Percentiles rank a stretch among this genome's conserved stretches.
Conservation (phyloP, 2,797 vertebrate genomes). For the Pempheris klunzingeri region DNA sequence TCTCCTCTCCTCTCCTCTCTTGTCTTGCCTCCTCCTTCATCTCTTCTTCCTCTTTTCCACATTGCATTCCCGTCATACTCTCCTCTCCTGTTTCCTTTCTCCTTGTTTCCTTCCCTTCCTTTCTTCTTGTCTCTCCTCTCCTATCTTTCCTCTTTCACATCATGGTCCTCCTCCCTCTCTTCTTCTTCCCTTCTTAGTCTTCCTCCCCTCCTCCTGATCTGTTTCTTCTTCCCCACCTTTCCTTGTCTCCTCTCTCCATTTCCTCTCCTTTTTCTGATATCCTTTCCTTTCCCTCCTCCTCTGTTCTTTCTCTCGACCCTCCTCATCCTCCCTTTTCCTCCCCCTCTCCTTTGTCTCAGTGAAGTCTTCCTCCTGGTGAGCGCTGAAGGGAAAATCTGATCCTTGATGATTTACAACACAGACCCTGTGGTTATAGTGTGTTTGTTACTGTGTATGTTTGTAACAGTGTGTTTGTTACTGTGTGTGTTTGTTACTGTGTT, state of each 20-base stretch:
- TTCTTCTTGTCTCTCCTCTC: not conserved
- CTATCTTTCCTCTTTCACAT: not conserved
- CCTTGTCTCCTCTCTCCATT: too few species aligned
- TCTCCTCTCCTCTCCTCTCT: not conserved
- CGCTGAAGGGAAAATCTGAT: slow-evolving; percentile 47
- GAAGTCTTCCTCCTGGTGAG: slow-evolving; percentile 27
- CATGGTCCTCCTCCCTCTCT: too few species aligned
- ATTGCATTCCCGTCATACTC: too few species aligned
- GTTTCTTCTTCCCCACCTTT: too few species aligned
- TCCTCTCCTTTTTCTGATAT: too few species aligned
- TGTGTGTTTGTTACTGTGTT: too few species aligned
- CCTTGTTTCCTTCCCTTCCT: not conserved
- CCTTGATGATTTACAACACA: slow-evolving; percentile 12
- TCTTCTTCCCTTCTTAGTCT: not conserved
- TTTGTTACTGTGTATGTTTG: slow-evolving; percentile 1
- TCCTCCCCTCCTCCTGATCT: too few species aligned
- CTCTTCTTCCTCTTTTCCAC: too few species aligned
- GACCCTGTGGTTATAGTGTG: slow-evolving; percentile 34
- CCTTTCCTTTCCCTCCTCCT: too few species aligned
- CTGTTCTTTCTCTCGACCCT: not conserved
- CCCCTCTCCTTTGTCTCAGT: not conserved
- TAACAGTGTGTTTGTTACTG: too few species aligned
- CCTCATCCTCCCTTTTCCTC: not conserved
- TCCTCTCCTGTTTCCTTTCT: not conserved
- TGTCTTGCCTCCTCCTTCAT: too few species aligned